Conservation (phyloP, 53 echinoderm and acorn worm species). For the Apostichopus leukothele region DNA sequence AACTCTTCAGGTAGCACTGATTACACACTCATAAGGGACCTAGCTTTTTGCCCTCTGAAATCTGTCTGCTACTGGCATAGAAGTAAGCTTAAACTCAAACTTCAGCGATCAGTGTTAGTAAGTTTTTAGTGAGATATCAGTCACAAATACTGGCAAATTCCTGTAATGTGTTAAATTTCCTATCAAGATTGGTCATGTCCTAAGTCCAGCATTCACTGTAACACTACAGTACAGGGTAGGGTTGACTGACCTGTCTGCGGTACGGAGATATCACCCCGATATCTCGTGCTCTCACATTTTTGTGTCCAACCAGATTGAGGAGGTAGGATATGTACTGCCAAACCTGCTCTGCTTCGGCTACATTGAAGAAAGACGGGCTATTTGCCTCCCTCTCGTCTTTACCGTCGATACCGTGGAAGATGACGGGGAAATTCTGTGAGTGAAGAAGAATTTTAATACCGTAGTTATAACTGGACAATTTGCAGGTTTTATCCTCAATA, state of each 20-base stretch:
- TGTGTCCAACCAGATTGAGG: constrained; percentile 64
- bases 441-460: not conserved
- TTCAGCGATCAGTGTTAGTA: no score
- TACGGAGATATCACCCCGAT: constrained; percentile 94
- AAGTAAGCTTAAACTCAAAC: no score
- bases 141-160: no score
- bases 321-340: constrained; percentile 65
- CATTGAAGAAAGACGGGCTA: constrained; percentile 98
- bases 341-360: constrained; percentile 72
- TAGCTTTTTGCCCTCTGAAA: no score
- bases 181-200: no score
- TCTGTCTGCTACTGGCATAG: no score
- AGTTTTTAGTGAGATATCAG: no score
- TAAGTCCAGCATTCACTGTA: not conserved
- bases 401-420: constrained; percentile 93
- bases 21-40: no score
- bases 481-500: no score
- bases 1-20: no score
- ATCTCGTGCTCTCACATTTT: constrained; percentile 63
- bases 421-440: constrained; percentile 75
- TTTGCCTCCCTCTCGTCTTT: constrained; percentile 81
- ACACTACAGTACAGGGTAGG: not conserved
- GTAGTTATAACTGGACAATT: no score
- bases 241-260: constrained; percentile 73
- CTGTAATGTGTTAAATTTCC: no score